A percentile compares a stretch with the other conserved stretches of the same genome.
These are phyloP conservation scores for Pseudopipra pipra DNA, from an alignment of 2,113 vertebrate genomes.

Conservation along the genomic window DNA sequence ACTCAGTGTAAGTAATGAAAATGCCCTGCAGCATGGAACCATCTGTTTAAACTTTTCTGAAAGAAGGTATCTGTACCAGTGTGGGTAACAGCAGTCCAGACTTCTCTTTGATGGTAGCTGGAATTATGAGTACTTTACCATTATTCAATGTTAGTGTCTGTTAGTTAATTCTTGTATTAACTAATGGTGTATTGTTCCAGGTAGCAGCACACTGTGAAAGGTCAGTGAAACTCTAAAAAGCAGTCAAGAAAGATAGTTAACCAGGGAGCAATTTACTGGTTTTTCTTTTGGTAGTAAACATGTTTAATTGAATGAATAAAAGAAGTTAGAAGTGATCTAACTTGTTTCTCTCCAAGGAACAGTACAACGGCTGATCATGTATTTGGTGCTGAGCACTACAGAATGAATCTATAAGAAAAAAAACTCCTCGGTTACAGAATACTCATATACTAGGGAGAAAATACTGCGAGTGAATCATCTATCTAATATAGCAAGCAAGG, in stretches of 20 bases:
- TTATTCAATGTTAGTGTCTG: background rate
- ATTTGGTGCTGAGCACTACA: background rate
- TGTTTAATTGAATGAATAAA: background rate
- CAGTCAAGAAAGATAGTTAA: background rate
- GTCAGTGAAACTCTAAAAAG: background rate
- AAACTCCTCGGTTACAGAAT: background rate
- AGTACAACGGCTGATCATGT: background rate
- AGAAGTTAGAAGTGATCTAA: background rate
- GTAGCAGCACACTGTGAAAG: background rate
- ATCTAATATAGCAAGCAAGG: background rate
- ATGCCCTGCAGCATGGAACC: background rate
- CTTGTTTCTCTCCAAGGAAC: background rate
- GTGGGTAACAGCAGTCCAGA: background rate
- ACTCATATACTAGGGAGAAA: background rate
- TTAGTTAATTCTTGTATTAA: background rate
- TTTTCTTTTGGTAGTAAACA: background rate
- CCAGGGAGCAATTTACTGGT: background rate
- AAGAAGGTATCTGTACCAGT: background rate
- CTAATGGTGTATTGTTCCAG: background rate
- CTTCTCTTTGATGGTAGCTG: background rate
- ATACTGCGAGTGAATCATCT: background rate
- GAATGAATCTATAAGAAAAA: background rate
- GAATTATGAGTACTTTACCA: background rate
- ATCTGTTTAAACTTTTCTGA: background rate
- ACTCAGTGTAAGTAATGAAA: background rate